Percentiles rank a stretch among this genome's conserved stretches.
Conservation (phyloP, 2,113 vertebrate species). For the Tenebrosternarchus preto region DNA sequence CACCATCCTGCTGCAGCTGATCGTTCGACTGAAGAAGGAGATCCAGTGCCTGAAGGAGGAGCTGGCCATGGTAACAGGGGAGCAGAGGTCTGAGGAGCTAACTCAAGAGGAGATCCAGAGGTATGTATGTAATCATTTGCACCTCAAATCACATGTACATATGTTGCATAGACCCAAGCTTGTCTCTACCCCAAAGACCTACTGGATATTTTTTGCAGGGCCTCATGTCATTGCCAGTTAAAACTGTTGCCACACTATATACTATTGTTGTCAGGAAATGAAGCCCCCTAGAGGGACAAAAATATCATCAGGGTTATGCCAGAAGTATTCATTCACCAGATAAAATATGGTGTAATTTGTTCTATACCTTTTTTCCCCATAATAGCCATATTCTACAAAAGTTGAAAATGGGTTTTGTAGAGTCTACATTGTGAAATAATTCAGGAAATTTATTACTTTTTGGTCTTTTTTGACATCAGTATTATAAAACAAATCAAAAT, state of each 20-base stretch:
- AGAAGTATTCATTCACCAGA: too few species aligned
- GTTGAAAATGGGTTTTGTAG: neutral
- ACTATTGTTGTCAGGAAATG: too few species aligned
- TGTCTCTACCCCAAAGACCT: neutral
- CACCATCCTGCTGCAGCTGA: conserved; percentile 74
- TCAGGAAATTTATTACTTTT: neutral
- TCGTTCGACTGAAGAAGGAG: conserved; percentile 83
- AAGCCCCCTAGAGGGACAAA: too few species aligned
- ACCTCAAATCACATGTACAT: neutral
- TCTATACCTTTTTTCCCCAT: neutral
- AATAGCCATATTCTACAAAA: too few species aligned
- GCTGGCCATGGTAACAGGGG: conserved; percentile 82
- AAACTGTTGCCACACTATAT: neutral
- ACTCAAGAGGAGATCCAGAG: conserved; percentile 78
- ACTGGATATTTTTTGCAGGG: neutral
- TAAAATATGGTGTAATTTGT: neutral
- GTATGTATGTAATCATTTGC: conserved; percentile 69
- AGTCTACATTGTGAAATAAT: neutral
- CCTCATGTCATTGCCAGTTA: neutral
- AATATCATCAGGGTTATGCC: too few species aligned
- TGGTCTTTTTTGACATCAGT: neutral
- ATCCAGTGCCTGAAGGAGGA: conserved; percentile 86
- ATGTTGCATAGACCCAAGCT: neutral
- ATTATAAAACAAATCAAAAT: neutral
- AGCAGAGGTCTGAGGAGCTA: conserved; percentile 78